Base-by-base conservation (phyloP, 2,888 invertebrate species). In the Eledone cirrhosa region DNA sequence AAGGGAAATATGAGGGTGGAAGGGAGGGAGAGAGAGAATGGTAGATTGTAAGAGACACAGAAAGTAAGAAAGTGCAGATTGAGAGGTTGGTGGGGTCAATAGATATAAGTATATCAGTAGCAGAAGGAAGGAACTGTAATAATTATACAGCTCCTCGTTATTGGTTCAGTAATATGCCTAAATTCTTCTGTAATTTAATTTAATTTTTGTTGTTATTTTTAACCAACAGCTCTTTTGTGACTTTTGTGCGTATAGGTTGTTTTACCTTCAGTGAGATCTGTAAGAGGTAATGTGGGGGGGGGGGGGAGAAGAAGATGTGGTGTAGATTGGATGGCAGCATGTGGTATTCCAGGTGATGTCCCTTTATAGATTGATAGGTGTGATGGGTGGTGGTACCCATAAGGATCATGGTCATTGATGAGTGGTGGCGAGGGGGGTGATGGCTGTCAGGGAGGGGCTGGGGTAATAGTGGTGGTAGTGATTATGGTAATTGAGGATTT, bases 241-340 rank as follows among this genome's bases (percentile, higher is more conserved):
- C 69, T 69, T 69, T 69, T 69, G 69, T 69, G 69, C 69, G 69
- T 69, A 69, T 14, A 22, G 69, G 69, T 33, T n/a, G 22, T 69
- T n/a, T 22, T 63, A 24, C 27, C 13, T 63, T 11, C 22, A 63
- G 24, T 63, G 63, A 63, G 27, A n/a, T 63, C 27, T 63, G 14
- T n/a, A 24, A 19, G 4, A 22, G 31, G 29, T 19, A 67, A 13
- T n/a, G 11, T 41, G 41, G 11, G n/a, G 33, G 31, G 31, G n/a
- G 8, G 22, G 69, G 1, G 13, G 33, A n/a, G 19, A 22, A 69
- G 14, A 69, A 67, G 29, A 29, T n/a, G n/a, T n/a, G n/a, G 41
- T 41, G 41, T 1, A 11, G 11, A 41, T 41, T 41, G 41, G 41
- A 41, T 41, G 41, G 41, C 41, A 41, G 41, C 41, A 41, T 8